Evolutionary conservation across 2,113 vertebrate genomes (phyloP).

Genomic region (Cephalopholis sonnerati): DNA sequence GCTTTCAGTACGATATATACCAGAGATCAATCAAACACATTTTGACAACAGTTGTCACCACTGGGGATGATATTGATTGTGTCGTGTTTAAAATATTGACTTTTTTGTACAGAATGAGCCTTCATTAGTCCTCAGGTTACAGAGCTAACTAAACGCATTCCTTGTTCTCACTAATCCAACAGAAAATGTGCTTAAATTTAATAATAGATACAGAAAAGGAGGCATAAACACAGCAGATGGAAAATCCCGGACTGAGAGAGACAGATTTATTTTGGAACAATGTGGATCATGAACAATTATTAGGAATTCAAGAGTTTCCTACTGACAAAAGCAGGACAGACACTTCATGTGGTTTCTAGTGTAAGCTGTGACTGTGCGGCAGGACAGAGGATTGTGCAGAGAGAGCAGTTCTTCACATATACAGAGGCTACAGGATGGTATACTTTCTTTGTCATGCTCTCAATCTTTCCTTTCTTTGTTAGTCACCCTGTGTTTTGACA

Average conservation of each 20-base stretch:
- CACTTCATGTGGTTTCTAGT: not conserved
- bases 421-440: not conserved
- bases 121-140: not conserved
- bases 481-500: conserved; percentile 26
- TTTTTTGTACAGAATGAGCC: not conserved
- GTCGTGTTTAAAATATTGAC: not conserved
- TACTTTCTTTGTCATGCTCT: not conserved
- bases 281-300: not conserved
- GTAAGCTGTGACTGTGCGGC: not conserved
- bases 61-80: not conserved
- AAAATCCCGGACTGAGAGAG: not conserved
- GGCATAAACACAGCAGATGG: not conserved
- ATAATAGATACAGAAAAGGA: not conserved
- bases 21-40: not conserved
- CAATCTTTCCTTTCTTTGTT: not conserved
- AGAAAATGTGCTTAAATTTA: not conserved
- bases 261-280: not conserved
- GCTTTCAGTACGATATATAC: not conserved
- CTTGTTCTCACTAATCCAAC: not conserved
- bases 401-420: not conserved
- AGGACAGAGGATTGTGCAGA: not conserved
- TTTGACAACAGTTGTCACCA: not conserved
- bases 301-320: not conserved
- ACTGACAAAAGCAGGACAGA: not conserved
- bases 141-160: not conserved